Evolutionary conservation across 2,113 vertebrate species (phyloP), one percentile per base, ranked within the genome.

Genomic region (Pandion haliaetus): DNA sequence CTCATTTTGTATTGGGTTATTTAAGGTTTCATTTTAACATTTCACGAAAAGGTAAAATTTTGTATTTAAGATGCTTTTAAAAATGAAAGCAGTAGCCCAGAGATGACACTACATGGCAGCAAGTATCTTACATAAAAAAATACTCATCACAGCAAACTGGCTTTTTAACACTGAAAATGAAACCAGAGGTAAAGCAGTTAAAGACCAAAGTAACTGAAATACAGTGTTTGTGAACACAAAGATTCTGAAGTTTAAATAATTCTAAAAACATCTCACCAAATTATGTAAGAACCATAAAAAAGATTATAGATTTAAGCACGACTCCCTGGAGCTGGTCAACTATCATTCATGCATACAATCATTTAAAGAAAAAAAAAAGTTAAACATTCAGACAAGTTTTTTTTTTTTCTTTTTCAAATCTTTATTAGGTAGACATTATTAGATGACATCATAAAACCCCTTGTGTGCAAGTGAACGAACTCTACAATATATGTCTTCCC

Each of bases 351-450:
- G 3, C 25, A 67, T 1, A 44, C 16, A 49, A 49, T 3, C 13
- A 4, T 23, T 91, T 59, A 36, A 72, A 77, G 34, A 54, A 54
- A 52, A 89, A 82, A 63, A 91, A 24, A 14, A 97, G 80, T 70
- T 91, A 86, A 95, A 94, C 80, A 93, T 84, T 81, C 77, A 94
- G 96, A 49, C 93, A 96, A 52, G 47, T 59, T 94, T 87, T 16
- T 81, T 16, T 81, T 82, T 91, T 94, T 90, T 93, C 81, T 95
- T 92, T 96, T 93, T 97, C 89, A 89, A 95, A 97, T 93, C 79
- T 96, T 98, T 98, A 98, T 98, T 98, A 98, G 83, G 88, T 59
- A 92, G 96, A 95, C 84, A 24, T 97, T 89, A 85, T 90, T 95
- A 82, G 92, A 86, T 88, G 97, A 97, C 36, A 89, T 36, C 77